Conservation (phyloP, 2,113 vertebrate species). For the Pachycephala philippinensis region DNA sequence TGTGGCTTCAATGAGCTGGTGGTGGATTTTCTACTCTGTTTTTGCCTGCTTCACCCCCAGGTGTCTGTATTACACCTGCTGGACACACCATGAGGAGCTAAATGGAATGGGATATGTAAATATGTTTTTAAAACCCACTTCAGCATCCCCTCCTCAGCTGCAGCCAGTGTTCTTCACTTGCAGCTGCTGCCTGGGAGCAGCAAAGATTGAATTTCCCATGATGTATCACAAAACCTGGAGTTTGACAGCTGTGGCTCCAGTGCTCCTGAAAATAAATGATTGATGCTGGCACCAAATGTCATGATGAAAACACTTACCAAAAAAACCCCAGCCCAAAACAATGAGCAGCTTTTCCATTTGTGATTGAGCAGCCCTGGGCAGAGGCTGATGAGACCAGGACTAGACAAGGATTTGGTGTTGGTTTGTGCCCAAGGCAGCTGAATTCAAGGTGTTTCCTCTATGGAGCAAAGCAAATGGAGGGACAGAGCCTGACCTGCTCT, state of each 20-base stretch:
- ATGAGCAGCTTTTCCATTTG: not conserved
- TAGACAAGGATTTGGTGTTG: not conserved
- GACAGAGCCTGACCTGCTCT: not conserved
- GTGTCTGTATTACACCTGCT: not conserved
- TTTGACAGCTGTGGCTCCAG: not conserved
- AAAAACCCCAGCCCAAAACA: not conserved
- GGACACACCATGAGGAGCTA: not conserved
- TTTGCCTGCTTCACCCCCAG: not conserved
- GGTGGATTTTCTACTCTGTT: not conserved
- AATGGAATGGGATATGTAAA: not conserved
- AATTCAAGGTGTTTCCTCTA: not conserved
- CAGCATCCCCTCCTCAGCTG: not conserved
- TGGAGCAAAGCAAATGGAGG: not conserved
- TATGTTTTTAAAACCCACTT: not conserved
- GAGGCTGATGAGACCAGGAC: not conserved
- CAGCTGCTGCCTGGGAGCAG: slow-evolving; percentile 1
- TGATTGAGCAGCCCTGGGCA: not conserved
- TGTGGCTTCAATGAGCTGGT: not conserved
- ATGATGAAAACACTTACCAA: not conserved
- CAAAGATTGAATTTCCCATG: not conserved
- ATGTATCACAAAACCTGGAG: slow-evolving; percentile 7
- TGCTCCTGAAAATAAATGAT: not conserved
- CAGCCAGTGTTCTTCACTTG: not conserved
- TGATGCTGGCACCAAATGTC: not conserved
- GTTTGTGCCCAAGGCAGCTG: not conserved